Conservation (phyloP, 2,888 invertebrate genomes). For the Cataglyphis livida region DNA sequence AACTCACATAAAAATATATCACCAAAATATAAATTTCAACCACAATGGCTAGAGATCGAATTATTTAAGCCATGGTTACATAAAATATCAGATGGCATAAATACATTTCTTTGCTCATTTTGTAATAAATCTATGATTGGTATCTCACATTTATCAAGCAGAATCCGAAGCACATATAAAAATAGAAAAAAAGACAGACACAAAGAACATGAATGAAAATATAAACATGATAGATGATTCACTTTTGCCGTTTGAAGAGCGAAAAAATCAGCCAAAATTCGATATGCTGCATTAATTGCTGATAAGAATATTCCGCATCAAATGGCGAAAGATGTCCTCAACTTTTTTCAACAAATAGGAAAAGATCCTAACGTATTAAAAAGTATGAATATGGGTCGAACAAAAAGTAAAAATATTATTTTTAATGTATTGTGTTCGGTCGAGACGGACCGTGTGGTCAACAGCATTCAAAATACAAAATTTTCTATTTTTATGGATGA, state of each 20-base stretch:
- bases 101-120: background rate
- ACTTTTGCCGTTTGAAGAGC: background rate
- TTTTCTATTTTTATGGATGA: too few species aligned
- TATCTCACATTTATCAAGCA: too few species aligned
- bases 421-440: too few species aligned
- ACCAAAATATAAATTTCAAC: background rate
- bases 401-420: too few species aligned
- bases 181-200: background rate
- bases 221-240: background rate
- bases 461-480: too few species aligned
- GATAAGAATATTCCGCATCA: too few species aligned
- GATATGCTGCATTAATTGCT: background rate
- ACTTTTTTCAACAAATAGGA: too few species aligned
- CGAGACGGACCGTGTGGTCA: too few species aligned
- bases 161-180: background rate
- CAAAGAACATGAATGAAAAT: background rate
- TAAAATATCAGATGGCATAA: background rate
- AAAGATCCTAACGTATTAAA: too few species aligned
- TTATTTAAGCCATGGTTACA: background rate
- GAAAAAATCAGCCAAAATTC: background rate
- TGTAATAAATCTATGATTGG: background rate
- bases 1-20: background rate
- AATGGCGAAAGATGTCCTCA: too few species aligned
- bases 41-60: background rate
- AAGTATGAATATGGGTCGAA: too few species aligned